These are phyloP conservation scores for Trachelus troglodyta DNA, from an alignment of 2,888 invertebrate species.

Conservation along the genomic window DNA sequence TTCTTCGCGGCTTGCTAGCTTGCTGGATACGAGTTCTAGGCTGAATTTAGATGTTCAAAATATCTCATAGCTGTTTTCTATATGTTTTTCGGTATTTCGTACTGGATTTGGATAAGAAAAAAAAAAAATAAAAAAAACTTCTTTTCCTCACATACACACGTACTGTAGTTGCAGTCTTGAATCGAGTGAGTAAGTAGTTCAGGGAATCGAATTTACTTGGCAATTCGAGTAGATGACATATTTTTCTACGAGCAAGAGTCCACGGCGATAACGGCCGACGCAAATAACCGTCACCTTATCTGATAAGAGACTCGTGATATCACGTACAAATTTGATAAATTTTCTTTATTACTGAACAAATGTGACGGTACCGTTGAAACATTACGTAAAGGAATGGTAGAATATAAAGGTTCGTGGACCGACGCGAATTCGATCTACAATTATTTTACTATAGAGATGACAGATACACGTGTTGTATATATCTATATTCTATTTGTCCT, in stretches of 20 bases:
- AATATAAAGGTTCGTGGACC: not conserved
- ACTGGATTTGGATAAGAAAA: not conserved
- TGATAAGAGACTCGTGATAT: conserved; percentile 34
- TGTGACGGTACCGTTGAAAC: not conserved
- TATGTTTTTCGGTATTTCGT: not conserved
- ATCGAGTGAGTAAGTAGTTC: not conserved
- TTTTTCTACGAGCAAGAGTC: not conserved
- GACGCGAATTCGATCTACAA: not conserved
- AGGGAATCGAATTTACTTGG: not conserved
- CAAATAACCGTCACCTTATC: conserved; percentile 28
- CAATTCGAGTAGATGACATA: not conserved
- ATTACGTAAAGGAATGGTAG: not conserved
- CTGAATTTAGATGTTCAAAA: not conserved
- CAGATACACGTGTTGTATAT: not conserved
- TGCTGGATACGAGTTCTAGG: no score
- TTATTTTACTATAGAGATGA: not conserved
- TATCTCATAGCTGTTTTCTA: not conserved
- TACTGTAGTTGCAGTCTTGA: not conserved
- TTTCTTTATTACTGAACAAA: conserved; percentile 10
- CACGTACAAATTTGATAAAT: conserved; percentile 35
- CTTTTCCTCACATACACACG: not conserved
- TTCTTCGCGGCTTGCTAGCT: no score
- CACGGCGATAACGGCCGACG: not conserved
- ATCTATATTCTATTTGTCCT: not conserved
- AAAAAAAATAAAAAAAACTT: not conserved